Conservation (phyloP, 2,888 invertebrate genomes). For the Amitus sp. region DNA sequence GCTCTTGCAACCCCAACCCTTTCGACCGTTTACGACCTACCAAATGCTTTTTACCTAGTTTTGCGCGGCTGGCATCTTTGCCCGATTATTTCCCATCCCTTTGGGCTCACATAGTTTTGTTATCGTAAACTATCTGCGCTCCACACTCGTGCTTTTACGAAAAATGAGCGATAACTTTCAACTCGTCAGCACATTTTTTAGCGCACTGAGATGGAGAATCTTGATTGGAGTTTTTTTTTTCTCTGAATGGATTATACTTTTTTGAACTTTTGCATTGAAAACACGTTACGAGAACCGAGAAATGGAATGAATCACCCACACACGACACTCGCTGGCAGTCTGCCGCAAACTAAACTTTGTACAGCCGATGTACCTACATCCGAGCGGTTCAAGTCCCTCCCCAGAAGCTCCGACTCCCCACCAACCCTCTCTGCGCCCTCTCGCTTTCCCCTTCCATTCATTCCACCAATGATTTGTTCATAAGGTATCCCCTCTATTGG, state of each 20-base stretch:
- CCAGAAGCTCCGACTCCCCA: constrained; percentile 39
- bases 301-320: constrained; percentile 26
- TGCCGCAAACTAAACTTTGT: constrained; percentile 62
- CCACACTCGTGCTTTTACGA: neutral
- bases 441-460: constrained; percentile 39
- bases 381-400: constrained; percentile 53
- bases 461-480: constrained; percentile 39
- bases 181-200: constrained; percentile 8
- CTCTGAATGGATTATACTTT: no score
- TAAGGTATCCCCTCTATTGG: constrained; percentile 32
- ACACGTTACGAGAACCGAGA: constrained; percentile 26
- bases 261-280: neutral
- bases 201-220: no score
- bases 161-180: constrained; percentile 18
- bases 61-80: no score
- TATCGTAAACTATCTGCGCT: neutral
- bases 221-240: no score
- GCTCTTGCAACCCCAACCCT: no score
- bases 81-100: no score
- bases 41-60: no score
- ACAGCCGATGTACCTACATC: constrained; percentile 49
- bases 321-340: constrained; percentile 53
- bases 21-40: no score
- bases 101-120: neutral
- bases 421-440: constrained; percentile 34